phyloP scores from a whole-genome alignment of 2,113 vertebrate genomes.

The Sorex fumeus region DNA sequence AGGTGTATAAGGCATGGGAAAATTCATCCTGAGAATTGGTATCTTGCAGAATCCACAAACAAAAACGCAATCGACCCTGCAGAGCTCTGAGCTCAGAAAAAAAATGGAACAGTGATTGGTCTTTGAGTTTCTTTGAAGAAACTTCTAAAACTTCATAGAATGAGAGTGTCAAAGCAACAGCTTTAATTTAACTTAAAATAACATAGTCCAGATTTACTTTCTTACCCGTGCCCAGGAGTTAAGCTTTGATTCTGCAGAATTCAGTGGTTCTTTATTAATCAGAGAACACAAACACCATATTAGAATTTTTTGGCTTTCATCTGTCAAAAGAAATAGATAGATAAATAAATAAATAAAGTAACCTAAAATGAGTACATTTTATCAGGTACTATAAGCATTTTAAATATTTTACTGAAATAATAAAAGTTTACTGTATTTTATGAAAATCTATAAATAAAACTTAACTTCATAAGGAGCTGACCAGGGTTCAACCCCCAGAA shows the following conservation, averaged over 20 bases:
- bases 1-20: too few species aligned
- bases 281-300: conserved; percentile 94
- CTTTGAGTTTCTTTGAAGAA: neutral
- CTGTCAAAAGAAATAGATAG: conserved; percentile 86
- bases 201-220: conserved; percentile 69
- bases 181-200: conserved; percentile 83
- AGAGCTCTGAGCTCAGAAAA: neutral
- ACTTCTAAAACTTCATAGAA: conserved; percentile 70
- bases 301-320: conserved; percentile 91
- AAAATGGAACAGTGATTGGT: conserved; percentile 28
- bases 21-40: neutral
- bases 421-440: conserved; percentile 26
- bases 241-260: conserved; percentile 91
- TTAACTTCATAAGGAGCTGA: neutral
- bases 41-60: conserved; percentile 29
- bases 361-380: conserved; percentile 71
- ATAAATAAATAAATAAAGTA: conserved; percentile 73
- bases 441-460: conserved; percentile 64
- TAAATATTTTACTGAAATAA: conserved; percentile 61
- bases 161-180: conserved; percentile 45
- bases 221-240: conserved; percentile 95
- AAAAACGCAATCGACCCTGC: conserved; percentile 12
- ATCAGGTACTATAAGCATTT: conserved; percentile 14
- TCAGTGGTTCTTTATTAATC: conserved; percentile 92
- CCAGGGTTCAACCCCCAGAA: too few species aligned